These are phyloP conservation scores for Propithecus coquereli DNA, from an alignment of 2,113 vertebrate species.

Conservation along the genomic window DNA sequence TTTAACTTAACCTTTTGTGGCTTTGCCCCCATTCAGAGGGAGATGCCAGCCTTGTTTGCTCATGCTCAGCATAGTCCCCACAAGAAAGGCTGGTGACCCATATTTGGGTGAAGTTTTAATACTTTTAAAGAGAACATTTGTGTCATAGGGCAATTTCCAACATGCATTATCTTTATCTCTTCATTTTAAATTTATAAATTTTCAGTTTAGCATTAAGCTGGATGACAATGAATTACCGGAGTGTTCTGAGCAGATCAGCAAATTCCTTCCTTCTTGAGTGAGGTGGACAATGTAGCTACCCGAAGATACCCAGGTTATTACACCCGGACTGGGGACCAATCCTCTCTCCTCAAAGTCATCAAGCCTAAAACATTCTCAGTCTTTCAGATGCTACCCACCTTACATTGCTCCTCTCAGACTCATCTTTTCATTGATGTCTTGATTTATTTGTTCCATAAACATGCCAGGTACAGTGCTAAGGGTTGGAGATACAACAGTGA, in stretches of 20 bases:
- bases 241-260: not conserved
- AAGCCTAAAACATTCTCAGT: not conserved
- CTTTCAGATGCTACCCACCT: not conserved
- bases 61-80: not conserved
- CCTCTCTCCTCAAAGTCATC: not conserved
- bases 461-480: not conserved
- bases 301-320: not conserved
- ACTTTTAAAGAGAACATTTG: not conserved
- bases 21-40: conserved; percentile 8
- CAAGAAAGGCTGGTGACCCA: not conserved
- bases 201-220: not conserved
- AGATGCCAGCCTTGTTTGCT: not conserved
- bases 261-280: not conserved
- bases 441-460: not conserved
- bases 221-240: not conserved
- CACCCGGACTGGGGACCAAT: not conserved
- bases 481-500: not conserved
- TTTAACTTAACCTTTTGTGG: conserved; percentile 60
- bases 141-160: not conserved
- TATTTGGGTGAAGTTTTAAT: not conserved
- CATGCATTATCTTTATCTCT: not conserved
- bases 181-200: not conserved
- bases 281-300: not conserved
- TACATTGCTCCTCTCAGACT: not conserved
- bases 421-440: not conserved